Conservation (phyloP, 2,888 invertebrate species). For the Cephus spinipes region DNA sequence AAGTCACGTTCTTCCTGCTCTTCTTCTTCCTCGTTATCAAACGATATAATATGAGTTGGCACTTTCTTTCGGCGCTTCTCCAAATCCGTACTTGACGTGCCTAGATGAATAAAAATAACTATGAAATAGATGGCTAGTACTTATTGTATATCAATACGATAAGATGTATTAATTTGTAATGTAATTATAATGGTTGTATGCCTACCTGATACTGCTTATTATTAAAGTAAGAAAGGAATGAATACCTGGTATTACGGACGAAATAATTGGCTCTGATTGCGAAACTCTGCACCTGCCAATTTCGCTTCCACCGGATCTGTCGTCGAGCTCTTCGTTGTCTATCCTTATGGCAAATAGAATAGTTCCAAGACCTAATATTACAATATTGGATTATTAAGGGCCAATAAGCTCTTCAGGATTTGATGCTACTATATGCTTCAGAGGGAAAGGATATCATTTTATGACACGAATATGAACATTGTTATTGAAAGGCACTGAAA, state of each 20-base stretch:
- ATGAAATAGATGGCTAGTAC: neutral
- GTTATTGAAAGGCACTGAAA: constrained; percentile 1
- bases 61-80: constrained; percentile 71
- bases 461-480: neutral
- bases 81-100: constrained; percentile 33
- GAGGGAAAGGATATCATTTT: constrained; percentile 1
- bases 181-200: neutral
- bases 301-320: constrained; percentile 68
- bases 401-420: neutral
- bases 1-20: constrained; percentile 53
- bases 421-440: constrained; percentile 49
- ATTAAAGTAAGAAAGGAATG: neutral
- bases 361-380: constrained; percentile 79
- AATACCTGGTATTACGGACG: constrained; percentile 73
- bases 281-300: constrained; percentile 63
- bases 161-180: neutral
- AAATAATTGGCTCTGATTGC: constrained; percentile 77
- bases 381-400: constrained; percentile 5
- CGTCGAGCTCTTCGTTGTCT: constrained; percentile 86
- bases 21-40: constrained; percentile 72
- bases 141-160: neutral
- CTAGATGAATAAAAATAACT: neutral
- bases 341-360: constrained; percentile 94
- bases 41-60: constrained; percentile 76
- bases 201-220: too few relatives aligned